Evolutionary conservation across 1,140 invertebrate genomes (phyloP).

Genomic region (Zaprionus davidi): DNA sequence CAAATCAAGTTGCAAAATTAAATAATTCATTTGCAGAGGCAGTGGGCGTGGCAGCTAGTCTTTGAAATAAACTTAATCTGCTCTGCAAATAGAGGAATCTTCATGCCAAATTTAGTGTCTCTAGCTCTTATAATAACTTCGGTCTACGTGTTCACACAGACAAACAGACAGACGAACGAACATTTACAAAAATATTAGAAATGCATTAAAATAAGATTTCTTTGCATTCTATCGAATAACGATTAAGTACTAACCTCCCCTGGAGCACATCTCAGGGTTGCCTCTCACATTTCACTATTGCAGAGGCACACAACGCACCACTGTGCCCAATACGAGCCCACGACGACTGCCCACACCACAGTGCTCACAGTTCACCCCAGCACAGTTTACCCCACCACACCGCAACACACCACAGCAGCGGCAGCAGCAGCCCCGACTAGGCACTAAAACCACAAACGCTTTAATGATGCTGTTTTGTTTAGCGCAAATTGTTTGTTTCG

Average conservation of each 20-base stretch:
- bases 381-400: not conserved
- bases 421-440: slow-evolving; percentile 51
- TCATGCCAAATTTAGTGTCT: no score
- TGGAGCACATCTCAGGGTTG: not conserved
- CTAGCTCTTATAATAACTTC: no score
- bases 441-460: slow-evolving; percentile 83
- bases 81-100: no score
- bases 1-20: no score
- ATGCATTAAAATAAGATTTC: not conserved
- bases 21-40: no score
- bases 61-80: no score
- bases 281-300: not conserved
- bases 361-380: not conserved
- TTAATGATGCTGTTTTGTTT: slow-evolving; percentile 84
- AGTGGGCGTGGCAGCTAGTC: no score
- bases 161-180: no score
- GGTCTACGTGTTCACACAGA: no score
- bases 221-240: not conserved
- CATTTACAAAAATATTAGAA: not conserved
- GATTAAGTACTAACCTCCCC: not conserved
- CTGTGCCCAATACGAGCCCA: slow-evolving; percentile 28
- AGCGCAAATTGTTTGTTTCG: slow-evolving; percentile 83
- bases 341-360: slow-evolving; percentile 31
- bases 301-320: slow-evolving; percentile 19
- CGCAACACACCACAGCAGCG: not conserved